Conservation (phyloP, 1,140 invertebrate genomes). For the Tribolium madens region DNA sequence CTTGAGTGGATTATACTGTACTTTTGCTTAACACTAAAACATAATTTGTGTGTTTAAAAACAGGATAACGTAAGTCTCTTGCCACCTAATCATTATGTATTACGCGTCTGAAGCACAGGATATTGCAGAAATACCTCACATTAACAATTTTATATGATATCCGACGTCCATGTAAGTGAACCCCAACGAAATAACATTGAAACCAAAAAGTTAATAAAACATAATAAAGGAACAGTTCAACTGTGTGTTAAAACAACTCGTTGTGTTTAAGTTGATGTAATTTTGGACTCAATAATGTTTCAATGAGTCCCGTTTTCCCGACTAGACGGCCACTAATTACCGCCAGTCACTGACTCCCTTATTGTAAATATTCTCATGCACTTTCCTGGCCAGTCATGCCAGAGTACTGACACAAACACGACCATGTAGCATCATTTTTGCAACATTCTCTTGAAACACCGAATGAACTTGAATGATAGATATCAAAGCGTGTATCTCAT, state of each 20-base stretch:
- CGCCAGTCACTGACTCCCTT: background rate
- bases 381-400: conserved; percentile 12
- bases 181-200: background rate
- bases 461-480: conserved; percentile 9
- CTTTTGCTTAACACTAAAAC: too few species aligned
- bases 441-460: conserved; percentile 20
- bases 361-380: conserved; percentile 27
- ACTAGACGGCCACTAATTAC: conserved; percentile 24
- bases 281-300: too few species aligned
- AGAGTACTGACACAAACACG: conserved; percentile 2
- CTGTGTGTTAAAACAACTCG: too few species aligned
- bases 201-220: background rate
- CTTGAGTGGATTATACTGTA: too few species aligned
- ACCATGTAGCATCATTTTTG: conserved; percentile 20
- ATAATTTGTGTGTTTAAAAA: background rate
- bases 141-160: background rate
- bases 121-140: conserved; percentile 17
- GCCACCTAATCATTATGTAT: conserved; percentile 15
- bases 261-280: too few species aligned
- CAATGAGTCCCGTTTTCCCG: conserved; percentile 10
- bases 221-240: background rate
- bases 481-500: conserved; percentile 10
- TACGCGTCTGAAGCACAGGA: conserved; percentile 4
- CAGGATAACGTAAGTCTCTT: background rate
- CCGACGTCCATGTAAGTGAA: background rate